Conservation (phyloP, 1,140 invertebrate genomes). For the Ceratina calcarata region DNA sequence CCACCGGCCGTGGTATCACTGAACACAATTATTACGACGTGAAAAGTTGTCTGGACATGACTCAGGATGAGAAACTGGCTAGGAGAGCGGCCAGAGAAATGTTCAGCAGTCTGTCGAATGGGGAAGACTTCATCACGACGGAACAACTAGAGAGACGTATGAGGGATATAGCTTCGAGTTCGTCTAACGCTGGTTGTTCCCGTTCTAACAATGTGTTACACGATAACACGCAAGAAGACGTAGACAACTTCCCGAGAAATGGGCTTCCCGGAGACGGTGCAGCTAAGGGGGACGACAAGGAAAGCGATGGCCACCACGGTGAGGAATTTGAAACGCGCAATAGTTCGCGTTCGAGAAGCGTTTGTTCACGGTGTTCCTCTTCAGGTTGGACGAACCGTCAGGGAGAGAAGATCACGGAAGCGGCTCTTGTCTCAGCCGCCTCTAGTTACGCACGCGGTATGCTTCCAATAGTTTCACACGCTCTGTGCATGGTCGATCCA, state of each 20-base stretch:
- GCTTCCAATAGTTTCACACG: conserved; percentile 87
- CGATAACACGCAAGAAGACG: conserved; percentile 65
- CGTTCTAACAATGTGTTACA: conserved; percentile 34
- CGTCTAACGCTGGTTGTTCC: conserved; percentile 58
- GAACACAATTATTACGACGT: conserved; percentile 91
- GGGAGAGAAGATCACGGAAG: conserved; percentile 89
- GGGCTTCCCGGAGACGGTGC: conserved; percentile 64
- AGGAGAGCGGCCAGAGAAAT: conserved; percentile 91
- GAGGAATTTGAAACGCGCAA: conserved; percentile 10
- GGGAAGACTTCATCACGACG: conserved; percentile 91
- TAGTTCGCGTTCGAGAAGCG: not conserved
- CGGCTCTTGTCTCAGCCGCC: conserved; percentile 89
- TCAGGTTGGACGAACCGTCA: conserved; percentile 79
- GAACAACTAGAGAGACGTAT: conserved; percentile 87
- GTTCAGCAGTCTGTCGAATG: conserved; percentile 90
- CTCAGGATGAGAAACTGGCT: conserved; percentile 91
- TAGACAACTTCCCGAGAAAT: conserved; percentile 69
- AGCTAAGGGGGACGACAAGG: conserved; percentile 57
- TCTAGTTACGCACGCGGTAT: conserved; percentile 89
- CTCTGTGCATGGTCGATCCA: conserved; percentile 86
- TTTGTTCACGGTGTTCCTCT: conserved; percentile 16
- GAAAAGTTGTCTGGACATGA: conserved; percentile 90
- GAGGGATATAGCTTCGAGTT: conserved; percentile 81
- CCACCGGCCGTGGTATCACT: conserved; percentile 89
- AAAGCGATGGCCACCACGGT: conserved; percentile 63